Percentiles rank a stretch among this genome's conserved stretches.
Conservation (phyloP, 2,797 vertebrate genomes). For the Pogonophryne albipinna region DNA sequence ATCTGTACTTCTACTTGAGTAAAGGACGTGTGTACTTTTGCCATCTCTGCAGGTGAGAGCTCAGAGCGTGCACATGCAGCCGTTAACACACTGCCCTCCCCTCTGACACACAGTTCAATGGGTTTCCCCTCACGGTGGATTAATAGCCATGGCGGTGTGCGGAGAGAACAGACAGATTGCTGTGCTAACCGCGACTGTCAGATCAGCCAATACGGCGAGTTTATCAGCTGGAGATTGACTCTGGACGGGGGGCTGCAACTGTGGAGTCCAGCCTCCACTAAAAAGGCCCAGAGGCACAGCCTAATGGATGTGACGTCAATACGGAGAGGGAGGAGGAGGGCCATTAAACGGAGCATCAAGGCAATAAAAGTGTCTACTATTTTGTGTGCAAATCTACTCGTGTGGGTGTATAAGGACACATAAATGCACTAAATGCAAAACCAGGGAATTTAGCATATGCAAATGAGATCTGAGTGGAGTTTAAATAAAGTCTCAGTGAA, state of each 20-base stretch:
- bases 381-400: constrained; percentile 23
- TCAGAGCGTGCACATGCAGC: neutral
- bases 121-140: constrained; percentile 47
- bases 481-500: constrained; percentile 33
- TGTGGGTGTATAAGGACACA: constrained; percentile 21
- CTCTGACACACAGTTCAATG: constrained; percentile 40
- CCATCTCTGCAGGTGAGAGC: constrained; percentile 18
- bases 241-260: constrained; percentile 50
- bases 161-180: constrained; percentile 65
- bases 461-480: constrained; percentile 14
- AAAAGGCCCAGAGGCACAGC: constrained; percentile 76
- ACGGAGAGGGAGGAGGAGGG: constrained; percentile 55
- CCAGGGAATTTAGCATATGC: constrained; percentile 9
- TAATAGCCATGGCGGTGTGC: constrained; percentile 46
- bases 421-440: constrained; percentile 32
- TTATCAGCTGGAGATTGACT: constrained; percentile 78
- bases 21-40: too few relatives aligned
- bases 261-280: constrained; percentile 56
- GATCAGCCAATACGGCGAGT: constrained; percentile 59
- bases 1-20: too few relatives aligned
- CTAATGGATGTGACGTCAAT: constrained; percentile 81
- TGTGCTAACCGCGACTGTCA: constrained; percentile 67
- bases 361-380: constrained; percentile 60
- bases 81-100: constrained; percentile 33
- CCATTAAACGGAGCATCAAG: constrained; percentile 74